Base-by-base conservation (phyloP, 2,797 vertebrate species). In the Tachyglossus aculeatus region DNA sequence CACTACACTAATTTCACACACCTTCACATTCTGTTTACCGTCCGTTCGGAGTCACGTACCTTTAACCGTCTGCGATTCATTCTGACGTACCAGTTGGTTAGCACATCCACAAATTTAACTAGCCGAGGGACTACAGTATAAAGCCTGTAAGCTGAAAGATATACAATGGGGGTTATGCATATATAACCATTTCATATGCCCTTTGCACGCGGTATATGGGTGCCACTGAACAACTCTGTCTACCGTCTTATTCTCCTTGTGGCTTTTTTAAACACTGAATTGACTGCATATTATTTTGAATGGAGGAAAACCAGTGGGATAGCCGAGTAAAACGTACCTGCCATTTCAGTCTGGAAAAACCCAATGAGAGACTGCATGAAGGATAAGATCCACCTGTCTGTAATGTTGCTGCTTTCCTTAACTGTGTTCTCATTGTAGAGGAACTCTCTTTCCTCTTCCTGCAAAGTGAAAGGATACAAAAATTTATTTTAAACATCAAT, bases 11-110 rank as follows among this genome's bases (percentile, higher is more conserved):
- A 64, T 9, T 36, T 60, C 1, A 40, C 29, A 18, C 0, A 27
- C 7, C 1, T 9, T 58, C 27, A 33, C 52, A 1, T 3, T 48
- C 2, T 18, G 37, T 0, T 61, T 15, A 5, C 31, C 39, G 34
- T 0, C 8, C 3, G 56, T 52, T 25, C 64, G 37, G 3, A n/a
- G 40, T 6, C 2, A 33, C 94, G 89, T 91, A 99, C 98, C 96
- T 99, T 99, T 53, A 99, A 91, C 14, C 98, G 94, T 74, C 95
- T 94, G 60, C 97, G 96, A 90, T 99, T 99, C 91, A 95, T 99
- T 83, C 98, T 92, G 67, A 99, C 96, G 5, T 99, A 99, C 98
- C 98, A 99, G 85, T 99, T 99, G 82, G 98, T 99, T 63, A 99
- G 93, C 92, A 95, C 91, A 88, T 99, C 97, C 68, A 99, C 96